Conservation (phyloP, 2,113 vertebrate species). For the Perccottus glenii region DNA sequence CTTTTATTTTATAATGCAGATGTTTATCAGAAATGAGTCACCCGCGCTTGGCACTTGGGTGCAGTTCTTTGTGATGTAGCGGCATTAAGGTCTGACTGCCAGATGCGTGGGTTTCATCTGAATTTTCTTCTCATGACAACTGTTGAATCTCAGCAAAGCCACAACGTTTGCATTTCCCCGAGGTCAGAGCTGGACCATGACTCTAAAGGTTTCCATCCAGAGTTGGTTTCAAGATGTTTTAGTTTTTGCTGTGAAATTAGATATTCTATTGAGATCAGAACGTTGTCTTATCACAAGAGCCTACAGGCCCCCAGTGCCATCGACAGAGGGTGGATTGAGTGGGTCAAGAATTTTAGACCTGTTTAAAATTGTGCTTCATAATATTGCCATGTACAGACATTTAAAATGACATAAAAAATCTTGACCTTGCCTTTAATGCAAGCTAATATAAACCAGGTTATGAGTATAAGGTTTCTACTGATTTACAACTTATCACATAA, state of each 20-base stretch:
- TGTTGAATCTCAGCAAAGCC: conserved; percentile 62
- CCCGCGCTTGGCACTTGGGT: conserved; percentile 46
- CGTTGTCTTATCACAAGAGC: conserved; percentile 10
- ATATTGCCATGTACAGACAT: too few species aligned
- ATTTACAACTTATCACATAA: conserved; percentile 53
- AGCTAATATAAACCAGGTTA: conserved; percentile 32
- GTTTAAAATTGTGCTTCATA: too few species aligned
- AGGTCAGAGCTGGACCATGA: conserved; percentile 60
- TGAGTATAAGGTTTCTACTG: conserved; percentile 9
- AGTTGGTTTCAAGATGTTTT: conserved; percentile 53
- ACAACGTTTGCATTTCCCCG: conserved; percentile 54
- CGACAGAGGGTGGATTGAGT: neutral
- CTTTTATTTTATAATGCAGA: conserved; percentile 78
- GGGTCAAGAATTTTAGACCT: too few species aligned
- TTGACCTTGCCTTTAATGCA: conserved; percentile 6
- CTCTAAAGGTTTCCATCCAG: conserved; percentile 34
- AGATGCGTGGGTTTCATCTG: conserved; percentile 70
- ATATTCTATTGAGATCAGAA: conserved; percentile 31
- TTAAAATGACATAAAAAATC: neutral
- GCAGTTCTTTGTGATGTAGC: conserved; percentile 67
- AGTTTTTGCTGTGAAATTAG: conserved; percentile 44
- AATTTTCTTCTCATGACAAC: conserved; percentile 72
- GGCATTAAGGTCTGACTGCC: conserved; percentile 68
- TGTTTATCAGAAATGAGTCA: conserved; percentile 81
- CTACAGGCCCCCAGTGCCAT: neutral